Percentiles rank a stretch among this genome's conserved stretches.
Evolutionary conservation across 2,888 invertebrate genomes (phyloP).

Genomic region (Boloria euphrosyne): DNA sequence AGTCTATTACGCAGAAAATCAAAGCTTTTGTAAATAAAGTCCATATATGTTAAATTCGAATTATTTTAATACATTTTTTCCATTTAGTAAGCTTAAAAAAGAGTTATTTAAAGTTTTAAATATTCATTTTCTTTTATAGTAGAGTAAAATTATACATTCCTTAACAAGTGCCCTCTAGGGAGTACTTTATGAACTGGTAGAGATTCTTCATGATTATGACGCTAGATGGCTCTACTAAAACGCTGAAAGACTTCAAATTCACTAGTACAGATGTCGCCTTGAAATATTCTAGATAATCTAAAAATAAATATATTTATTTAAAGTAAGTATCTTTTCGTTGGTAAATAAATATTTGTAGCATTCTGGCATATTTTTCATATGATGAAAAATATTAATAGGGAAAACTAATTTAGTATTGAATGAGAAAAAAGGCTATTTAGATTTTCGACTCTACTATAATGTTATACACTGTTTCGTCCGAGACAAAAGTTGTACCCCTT

Average conservation of each 20-base stretch:
- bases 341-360: neutral
- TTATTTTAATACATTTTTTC: neutral
- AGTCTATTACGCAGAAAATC: slow-evolving; percentile 68
- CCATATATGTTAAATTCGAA: neutral
- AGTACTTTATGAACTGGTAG: neutral
- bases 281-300: neutral
- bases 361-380: no score
- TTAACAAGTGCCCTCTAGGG: slow-evolving; percentile 35
- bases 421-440: no score
- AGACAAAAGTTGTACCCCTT: no score
- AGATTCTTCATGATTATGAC: neutral
- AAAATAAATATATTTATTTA: neutral
- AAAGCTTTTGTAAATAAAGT: slow-evolving; percentile 28
- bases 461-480: no score
- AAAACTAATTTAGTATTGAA: no score
- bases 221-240: slow-evolving; percentile 24
- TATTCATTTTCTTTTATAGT: neutral
- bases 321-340: neutral
- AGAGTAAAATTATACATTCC: neutral
- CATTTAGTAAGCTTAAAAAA: neutral
- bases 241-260: slow-evolving; percentile 2
- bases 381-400: no score
- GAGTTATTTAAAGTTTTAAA: neutral
- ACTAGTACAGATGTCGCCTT: slow-evolving; percentile 26
- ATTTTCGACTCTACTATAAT: no score